phyloP scores from a whole-genome alignment of 1,140 invertebrate species.

The Cotesia glomerata region DNA sequence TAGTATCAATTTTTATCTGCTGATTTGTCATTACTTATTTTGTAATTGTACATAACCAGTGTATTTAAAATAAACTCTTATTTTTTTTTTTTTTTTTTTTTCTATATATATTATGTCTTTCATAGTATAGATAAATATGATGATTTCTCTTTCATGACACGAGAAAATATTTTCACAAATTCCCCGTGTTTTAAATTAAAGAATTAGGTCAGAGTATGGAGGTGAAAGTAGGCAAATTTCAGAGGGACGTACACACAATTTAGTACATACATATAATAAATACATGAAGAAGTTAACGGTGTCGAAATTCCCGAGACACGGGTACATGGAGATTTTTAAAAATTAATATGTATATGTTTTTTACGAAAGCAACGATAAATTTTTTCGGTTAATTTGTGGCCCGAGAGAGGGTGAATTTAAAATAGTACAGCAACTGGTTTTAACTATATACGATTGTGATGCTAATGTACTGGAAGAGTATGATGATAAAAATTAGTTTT shows the following conservation, averaged over 20 bases:
- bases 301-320: not conserved
- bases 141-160: conserved; percentile 3
- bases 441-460: not conserved
- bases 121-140: too few species aligned
- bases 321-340: too few species aligned
- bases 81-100: not conserved
- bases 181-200: not conserved
- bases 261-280: not conserved
- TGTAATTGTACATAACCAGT: too few species aligned
- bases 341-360: too few species aligned
- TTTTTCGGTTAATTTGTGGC: too few species aligned
- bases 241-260: not conserved
- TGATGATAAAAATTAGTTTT: not conserved
- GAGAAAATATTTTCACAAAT: not conserved
- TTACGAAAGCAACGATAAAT: too few species aligned
- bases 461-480: not conserved
- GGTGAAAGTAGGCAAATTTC: conserved; percentile 26
- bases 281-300: not conserved
- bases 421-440: too few species aligned
- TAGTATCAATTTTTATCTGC: not conserved
- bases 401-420: too few species aligned
- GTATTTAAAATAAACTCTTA: too few species aligned
- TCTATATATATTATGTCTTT: not conserved
- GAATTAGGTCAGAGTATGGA: conserved; percentile 1
- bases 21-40: too few species aligned